Conservation (phyloP, 2,797 vertebrate genomes). For the Merluccius polli region DNA sequence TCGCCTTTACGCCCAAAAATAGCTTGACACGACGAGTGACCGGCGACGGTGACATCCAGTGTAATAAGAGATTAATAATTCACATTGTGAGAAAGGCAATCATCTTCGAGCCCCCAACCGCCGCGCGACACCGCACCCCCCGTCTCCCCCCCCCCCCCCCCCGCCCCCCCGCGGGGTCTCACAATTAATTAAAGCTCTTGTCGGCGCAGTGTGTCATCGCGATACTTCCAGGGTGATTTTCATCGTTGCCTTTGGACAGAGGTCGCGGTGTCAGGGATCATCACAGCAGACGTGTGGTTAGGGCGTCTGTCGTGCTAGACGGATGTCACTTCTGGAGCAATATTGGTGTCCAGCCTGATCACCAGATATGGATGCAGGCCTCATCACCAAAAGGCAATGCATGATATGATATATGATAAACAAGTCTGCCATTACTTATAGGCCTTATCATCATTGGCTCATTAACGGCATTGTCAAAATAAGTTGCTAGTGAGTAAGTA, state of each 20-base stretch:
- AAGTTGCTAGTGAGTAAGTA: not conserved
- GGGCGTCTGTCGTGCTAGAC: slow-evolving; percentile 46
- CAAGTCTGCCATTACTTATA: too few relatives aligned
- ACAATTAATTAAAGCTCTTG: slow-evolving; percentile 61
- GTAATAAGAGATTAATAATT: slow-evolving; percentile 63
- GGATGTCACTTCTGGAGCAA: slow-evolving; percentile 29
- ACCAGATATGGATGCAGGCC: too few relatives aligned
- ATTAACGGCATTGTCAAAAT: not conserved
- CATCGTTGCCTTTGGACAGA: slow-evolving; percentile 39
- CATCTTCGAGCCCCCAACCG: slow-evolving; percentile 40
- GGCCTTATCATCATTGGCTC: too few relatives aligned
- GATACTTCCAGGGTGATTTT: slow-evolving; percentile 35
- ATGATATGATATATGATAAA: not conserved
- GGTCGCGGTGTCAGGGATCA: slow-evolving; percentile 27
- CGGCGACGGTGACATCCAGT: slow-evolving; percentile 21
- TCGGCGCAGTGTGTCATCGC: slow-evolving; percentile 51
- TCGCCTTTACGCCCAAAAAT: slow-evolving; percentile 19
- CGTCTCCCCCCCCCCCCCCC: too few relatives aligned
- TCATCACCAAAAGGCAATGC: too few relatives aligned
- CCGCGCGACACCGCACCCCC: slow-evolving; percentile 49
- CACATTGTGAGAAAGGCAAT: slow-evolving; percentile 50
- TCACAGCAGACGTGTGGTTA: slow-evolving; percentile 32
- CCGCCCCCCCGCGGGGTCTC: slow-evolving; percentile 36
- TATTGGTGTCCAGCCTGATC: not conserved
- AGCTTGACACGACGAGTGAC: slow-evolving; percentile 33